These are phyloP conservation scores for Pherbina coryleti DNA, from an alignment of 2,888 invertebrate genomes.

Conservation along the genomic window DNA sequence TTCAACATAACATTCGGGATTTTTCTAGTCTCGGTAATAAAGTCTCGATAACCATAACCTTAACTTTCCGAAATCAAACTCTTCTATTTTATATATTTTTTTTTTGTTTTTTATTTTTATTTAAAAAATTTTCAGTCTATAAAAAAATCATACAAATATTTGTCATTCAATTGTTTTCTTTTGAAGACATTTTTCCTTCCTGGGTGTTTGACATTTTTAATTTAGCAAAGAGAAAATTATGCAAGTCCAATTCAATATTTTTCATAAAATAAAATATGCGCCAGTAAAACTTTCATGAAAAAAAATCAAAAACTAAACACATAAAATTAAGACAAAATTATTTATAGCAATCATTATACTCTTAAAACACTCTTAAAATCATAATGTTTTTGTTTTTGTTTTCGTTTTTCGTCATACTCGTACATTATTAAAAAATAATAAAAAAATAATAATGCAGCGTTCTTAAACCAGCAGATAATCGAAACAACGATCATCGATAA, in stretches of 20 bases:
- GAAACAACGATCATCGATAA: not conserved
- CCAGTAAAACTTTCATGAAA: not conserved
- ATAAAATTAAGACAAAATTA: not conserved
- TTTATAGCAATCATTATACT: not conserved
- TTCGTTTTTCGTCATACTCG: not conserved
- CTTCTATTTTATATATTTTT: constrained; percentile 35
- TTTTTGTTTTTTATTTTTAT: constrained; percentile 54
- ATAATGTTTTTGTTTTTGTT: not conserved
- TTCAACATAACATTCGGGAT: no score
- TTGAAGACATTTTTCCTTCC: not conserved
- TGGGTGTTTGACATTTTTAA: constrained; percentile 8
- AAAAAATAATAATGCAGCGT: constrained; percentile 31
- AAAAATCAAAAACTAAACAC: constrained; percentile 4
- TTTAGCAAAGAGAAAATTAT: not conserved
- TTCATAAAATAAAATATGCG: not conserved
- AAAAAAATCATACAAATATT: constrained; percentile 58
- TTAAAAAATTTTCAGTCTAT: constrained; percentile 63
- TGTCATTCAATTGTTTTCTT: constrained; percentile 32
- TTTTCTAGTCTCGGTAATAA: no score
- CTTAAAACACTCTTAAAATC: constrained; percentile 3
- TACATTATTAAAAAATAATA: not conserved
- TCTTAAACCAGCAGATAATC: not conserved
- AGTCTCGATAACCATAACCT: not conserved
- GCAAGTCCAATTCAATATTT: not conserved
- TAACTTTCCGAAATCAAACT: not conserved